A percentile compares a stretch with the other conserved stretches of the same genome.
phyloP scores from a whole-genome alignment of 1,140 invertebrate genomes.

The Popillia japonica region DNA sequence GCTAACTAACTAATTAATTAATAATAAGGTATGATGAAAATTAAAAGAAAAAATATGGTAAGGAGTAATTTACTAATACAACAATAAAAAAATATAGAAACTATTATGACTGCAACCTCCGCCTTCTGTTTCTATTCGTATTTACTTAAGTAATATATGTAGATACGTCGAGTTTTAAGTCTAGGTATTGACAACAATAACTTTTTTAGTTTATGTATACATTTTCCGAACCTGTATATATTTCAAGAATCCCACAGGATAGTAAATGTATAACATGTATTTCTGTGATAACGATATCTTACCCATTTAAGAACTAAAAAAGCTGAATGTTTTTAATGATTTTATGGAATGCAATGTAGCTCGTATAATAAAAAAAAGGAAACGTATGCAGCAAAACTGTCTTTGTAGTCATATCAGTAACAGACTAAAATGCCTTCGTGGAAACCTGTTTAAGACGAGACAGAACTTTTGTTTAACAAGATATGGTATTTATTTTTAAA shows the following conservation, averaged over 20 bases:
- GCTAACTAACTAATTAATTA: no score
- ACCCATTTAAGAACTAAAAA: background rate
- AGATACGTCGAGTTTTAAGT: no score
- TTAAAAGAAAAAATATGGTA: no score
- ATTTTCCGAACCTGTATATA: no score
- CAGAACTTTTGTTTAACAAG: background rate
- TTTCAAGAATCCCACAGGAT: background rate
- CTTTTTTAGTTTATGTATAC: no score
- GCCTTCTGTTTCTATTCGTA: no score
- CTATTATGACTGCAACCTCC: no score
- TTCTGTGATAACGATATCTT: background rate
- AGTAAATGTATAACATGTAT: background rate
- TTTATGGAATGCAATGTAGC: background rate
- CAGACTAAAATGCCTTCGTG: background rate
- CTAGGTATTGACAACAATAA: no score
- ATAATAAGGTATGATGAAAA: no score
- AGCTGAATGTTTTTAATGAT: background rate
- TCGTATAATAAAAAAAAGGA: background rate
- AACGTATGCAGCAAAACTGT: background rate
- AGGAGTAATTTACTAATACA: no score
- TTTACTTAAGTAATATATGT: no score
- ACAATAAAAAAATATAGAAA: no score
- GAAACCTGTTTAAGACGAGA: conserved; percentile 21
- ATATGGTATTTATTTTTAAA: conserved; percentile 2
- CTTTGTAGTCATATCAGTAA: background rate